phyloP scores from a whole-genome alignment of 2,888 invertebrate species.

The Lathronympha strigana region DNA sequence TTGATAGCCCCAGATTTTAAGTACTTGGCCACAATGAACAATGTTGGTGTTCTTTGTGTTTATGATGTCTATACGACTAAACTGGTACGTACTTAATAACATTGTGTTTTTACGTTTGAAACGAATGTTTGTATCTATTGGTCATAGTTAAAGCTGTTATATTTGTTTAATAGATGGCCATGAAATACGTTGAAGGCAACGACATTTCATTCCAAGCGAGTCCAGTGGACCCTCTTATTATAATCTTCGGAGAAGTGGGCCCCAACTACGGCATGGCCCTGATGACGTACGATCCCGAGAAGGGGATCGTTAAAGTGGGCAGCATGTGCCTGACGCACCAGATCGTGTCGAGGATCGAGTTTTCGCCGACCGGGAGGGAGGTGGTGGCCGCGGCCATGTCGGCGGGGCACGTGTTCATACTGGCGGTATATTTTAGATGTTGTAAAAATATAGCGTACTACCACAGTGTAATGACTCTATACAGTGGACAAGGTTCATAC shows the following conservation, averaged over 20 bases:
- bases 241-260: slow-evolving; percentile 62
- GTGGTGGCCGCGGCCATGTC: slow-evolving; percentile 72
- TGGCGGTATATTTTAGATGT: slow-evolving; percentile 54
- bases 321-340: slow-evolving; percentile 71
- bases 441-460: not conserved
- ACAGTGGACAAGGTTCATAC: too few species aligned
- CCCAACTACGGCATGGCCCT: slow-evolving; percentile 67
- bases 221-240: slow-evolving; percentile 66
- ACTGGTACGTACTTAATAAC: slow-evolving; percentile 56
- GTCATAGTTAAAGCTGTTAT: not conserved
- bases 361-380: slow-evolving; percentile 66
- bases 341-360: slow-evolving; percentile 67
- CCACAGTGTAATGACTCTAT: too few species aligned
- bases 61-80: slow-evolving; percentile 61
- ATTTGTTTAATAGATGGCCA: slow-evolving; percentile 54
- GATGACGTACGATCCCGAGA: slow-evolving; percentile 46
- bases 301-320: slow-evolving; percentile 47
- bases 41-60: slow-evolving; percentile 61
- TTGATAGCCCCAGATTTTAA: slow-evolving; percentile 67
- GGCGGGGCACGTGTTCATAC: slow-evolving; percentile 75
- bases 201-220: slow-evolving; percentile 68
- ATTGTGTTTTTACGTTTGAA: not conserved
- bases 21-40: slow-evolving; percentile 62
- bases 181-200: slow-evolving; percentile 59
- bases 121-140: not conserved